Conservation (phyloP, 2,797 vertebrate species). For the Tadarida brasiliensis region DNA sequence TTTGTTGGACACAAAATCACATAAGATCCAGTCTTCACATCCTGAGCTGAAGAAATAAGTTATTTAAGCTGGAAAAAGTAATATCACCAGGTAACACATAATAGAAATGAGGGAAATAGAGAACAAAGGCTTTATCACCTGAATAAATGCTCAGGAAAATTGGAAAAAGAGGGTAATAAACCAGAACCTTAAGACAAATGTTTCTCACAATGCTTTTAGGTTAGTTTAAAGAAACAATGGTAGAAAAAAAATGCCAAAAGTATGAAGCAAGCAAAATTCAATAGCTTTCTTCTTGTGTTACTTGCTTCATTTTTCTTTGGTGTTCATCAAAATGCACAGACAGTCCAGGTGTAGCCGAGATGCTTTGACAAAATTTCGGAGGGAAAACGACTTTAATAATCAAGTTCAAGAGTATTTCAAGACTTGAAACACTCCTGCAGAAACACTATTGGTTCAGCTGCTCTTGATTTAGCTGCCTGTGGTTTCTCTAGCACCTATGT, state of each 20-base stretch:
- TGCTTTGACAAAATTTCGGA: conserved; percentile 61
- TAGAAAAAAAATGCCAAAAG: not conserved
- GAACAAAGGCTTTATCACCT: not conserved
- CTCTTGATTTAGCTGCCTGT: conserved; percentile 22
- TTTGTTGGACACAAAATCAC: not conserved
- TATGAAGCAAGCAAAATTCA: conserved; percentile 43
- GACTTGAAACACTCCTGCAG: not conserved
- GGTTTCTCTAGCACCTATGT: not conserved
- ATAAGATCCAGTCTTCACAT: not conserved
- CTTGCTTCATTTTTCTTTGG: conserved; percentile 48
- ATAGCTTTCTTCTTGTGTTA: conserved; percentile 2
- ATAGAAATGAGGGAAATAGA: not conserved
- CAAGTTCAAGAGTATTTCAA: conserved; percentile 65
- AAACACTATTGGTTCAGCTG: not conserved
- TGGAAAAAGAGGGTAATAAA: conserved; percentile 15
- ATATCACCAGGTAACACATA: not conserved
- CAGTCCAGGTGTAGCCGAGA: conserved; percentile 8
- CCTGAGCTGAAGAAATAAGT: not conserved
- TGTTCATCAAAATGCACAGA: conserved; percentile 61
- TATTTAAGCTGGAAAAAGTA: not conserved
- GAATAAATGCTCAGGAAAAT: conserved; percentile 43
- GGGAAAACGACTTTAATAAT: conserved; percentile 54
- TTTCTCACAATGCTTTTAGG: not conserved
- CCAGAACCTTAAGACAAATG: conserved; percentile 31
- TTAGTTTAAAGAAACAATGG: conserved; percentile 4